Conservation (phyloP, 2,888 invertebrate genomes). For the Agonopterix alstromeriana region DNA sequence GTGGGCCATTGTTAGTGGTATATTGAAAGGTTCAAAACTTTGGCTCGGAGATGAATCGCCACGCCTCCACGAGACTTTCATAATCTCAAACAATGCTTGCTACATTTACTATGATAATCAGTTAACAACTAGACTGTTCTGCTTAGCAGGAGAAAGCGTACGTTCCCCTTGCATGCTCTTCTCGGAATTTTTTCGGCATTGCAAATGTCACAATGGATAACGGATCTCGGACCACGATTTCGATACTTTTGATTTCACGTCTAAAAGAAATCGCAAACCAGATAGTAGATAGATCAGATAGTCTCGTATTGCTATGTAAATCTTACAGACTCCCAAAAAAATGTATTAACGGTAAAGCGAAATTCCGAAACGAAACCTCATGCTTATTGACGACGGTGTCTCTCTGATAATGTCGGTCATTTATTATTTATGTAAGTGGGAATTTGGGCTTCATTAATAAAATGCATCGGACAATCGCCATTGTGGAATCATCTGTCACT, state of each 20-base stretch:
- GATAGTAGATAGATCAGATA: slow-evolving; percentile 11
- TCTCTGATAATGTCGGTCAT: slow-evolving; percentile 15
- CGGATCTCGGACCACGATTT: slow-evolving; percentile 44
- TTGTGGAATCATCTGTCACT: slow-evolving; percentile 14
- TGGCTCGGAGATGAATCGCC: slow-evolving; percentile 12
- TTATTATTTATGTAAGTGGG: slow-evolving; percentile 15
- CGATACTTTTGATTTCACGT: slow-evolving; percentile 50
- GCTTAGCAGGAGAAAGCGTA: slow-evolving; percentile 64
- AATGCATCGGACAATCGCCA: slow-evolving; percentile 15
- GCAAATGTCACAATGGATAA: slow-evolving; percentile 68
- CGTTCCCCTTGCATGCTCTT: slow-evolving; percentile 49
- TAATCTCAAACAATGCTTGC: slow-evolving; percentile 54
- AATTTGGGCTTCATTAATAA: slow-evolving; percentile 16
- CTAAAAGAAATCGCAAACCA: slow-evolving; percentile 9
- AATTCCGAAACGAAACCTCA: background rate
- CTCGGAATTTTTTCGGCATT: slow-evolving; percentile 63
- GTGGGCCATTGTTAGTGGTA: slow-evolving; percentile 15
- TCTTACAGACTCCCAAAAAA: slow-evolving; percentile 10
- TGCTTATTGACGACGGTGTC: slow-evolving; percentile 5
- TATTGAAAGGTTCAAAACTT: slow-evolving; percentile 19
- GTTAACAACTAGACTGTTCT: slow-evolving; percentile 57
- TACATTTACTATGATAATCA: slow-evolving; percentile 68
- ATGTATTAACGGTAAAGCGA: slow-evolving; percentile 16
- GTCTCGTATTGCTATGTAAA: slow-evolving; percentile 18
- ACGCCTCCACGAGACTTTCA: slow-evolving; percentile 43